These are phyloP conservation scores for Bemisia tabaci DNA, from an alignment of 1,140 invertebrate genomes.

Conservation along the genomic window DNA sequence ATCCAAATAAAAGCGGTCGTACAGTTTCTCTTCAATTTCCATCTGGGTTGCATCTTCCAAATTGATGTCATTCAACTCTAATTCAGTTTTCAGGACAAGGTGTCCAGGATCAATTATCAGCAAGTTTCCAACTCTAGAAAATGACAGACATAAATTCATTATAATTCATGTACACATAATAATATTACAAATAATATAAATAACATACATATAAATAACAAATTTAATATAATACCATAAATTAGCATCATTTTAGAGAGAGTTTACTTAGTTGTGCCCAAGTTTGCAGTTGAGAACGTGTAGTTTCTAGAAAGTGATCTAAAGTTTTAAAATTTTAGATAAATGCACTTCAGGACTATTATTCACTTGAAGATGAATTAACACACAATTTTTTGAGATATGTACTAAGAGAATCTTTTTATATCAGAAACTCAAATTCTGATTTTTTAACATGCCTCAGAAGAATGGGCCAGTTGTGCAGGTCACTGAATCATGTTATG, in stretches of 20 bases:
- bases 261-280: background rate
- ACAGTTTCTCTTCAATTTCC: constrained; percentile 67
- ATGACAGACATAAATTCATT: background rate
- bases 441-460: no score
- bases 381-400: no score
- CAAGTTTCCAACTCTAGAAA: constrained; percentile 48
- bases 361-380: no score
- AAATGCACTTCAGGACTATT: no score
- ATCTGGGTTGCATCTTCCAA: constrained; percentile 65
- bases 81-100: constrained; percentile 53
- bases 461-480: no score
- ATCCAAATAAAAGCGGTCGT: constrained; percentile 58
- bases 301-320: no score
- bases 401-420: no score
- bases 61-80: constrained; percentile 49
- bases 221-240: background rate
- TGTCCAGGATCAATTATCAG: constrained; percentile 59
- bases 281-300: no score
- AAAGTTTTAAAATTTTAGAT: no score
- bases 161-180: background rate
- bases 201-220: constrained; percentile 13
- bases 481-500: no score
- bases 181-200: background rate
- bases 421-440: no score
- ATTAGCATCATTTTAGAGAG: background rate